Conservation (phyloP, 1,140 invertebrate genomes). For the Akabosia matsudoensis region DNA sequence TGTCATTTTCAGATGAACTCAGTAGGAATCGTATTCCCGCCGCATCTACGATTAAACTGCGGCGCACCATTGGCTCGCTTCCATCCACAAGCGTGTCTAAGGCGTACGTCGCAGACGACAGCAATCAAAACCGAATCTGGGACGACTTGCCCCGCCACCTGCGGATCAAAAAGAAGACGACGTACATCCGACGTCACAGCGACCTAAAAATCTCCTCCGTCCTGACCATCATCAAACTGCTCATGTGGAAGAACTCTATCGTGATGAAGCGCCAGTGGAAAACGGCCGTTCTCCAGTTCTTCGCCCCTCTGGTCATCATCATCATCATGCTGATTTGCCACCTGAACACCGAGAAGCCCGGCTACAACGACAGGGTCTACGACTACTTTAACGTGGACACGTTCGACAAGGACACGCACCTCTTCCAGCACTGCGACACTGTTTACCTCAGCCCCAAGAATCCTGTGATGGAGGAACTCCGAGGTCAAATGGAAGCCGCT, state of each 20-base stretch:
- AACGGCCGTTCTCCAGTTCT: neutral
- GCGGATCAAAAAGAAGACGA: neutral
- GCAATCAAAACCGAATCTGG: neutral
- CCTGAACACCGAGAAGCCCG: neutral
- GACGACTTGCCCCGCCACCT: neutral
- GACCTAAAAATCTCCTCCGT: neutral
- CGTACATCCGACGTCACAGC: constrained; percentile 6
- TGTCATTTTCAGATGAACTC: no score
- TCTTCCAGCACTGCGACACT: neutral
- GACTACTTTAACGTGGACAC: neutral
- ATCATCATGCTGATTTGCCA: neutral
- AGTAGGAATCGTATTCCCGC: no score
- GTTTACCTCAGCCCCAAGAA: neutral
- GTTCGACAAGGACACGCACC: neutral
- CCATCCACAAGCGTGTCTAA: no score
- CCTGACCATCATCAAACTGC: neutral
- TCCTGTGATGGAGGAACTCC: neutral
- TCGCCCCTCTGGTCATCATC: neutral
- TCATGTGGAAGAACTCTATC: constrained; percentile 22
- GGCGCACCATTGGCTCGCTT: no score
- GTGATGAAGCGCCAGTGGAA: neutral
- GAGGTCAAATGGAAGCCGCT: neutral
- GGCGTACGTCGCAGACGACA: neutral
- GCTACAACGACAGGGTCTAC: neutral
- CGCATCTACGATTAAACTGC: no score